Percentiles rank a stretch among this genome's conserved stretches.
phyloP scores from a whole-genome alignment of 2,797 vertebrate genomes.

The Aselliscus stoliczkanus region DNA sequence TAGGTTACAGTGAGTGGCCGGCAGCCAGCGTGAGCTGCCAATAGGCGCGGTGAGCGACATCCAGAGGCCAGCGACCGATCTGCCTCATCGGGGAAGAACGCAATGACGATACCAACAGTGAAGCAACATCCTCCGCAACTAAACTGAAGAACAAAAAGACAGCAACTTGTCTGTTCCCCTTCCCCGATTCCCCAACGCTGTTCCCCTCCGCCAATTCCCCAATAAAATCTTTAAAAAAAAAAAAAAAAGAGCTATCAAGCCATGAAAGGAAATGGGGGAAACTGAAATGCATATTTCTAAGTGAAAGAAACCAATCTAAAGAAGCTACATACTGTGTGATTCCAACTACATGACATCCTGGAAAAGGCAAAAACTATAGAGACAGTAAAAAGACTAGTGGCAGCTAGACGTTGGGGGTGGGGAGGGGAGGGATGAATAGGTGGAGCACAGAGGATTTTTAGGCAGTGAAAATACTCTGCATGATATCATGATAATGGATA shows the following conservation, averaged over 20 bases:
- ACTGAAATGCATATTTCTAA: not conserved
- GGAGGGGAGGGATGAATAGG: not conserved
- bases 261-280: not conserved
- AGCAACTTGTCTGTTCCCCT: no score
- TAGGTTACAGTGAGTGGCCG: no score
- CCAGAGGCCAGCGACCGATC: no score
- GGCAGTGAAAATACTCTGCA: not conserved
- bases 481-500: not conserved
- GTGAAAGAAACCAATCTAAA: not conserved
- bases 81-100: no score
- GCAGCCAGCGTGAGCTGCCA: no score
- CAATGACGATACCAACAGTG: no score
- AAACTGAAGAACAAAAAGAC: no score
- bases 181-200: no score
- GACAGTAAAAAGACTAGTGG: not conserved
- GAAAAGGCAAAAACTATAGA: not conserved
- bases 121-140: no score
- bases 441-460: not conserved
- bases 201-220: no score
- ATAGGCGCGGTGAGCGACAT: no score
- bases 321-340: not conserved
- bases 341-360: not conserved
- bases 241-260: not conserved
- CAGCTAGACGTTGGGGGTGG: not conserved
- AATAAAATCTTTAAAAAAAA: no score